Evolutionary conservation across 2,888 invertebrate genomes (phyloP).

Genomic region (Diloba caeruleocephala): DNA sequence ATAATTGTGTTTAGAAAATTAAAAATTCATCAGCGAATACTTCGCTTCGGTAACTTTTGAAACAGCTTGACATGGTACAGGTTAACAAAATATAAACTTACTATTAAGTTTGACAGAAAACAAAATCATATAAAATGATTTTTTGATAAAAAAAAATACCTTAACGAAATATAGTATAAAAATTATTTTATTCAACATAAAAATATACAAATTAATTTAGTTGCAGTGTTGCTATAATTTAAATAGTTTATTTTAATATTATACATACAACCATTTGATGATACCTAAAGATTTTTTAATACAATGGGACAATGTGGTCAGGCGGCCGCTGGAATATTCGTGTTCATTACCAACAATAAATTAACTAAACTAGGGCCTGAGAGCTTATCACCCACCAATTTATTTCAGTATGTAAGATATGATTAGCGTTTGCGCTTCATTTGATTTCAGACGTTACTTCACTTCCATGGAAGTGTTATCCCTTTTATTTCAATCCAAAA

Average conservation of each 20-base stretch:
- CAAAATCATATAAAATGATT: constrained; percentile 55
- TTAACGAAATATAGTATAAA: constrained; percentile 53
- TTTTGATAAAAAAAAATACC: constrained; percentile 41
- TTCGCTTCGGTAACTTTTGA: constrained; percentile 52
- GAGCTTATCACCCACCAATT: neutral
- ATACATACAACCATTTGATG: constrained; percentile 50
- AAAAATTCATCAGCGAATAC: constrained; percentile 38
- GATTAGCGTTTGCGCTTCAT: too few relatives aligned
- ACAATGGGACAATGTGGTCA: constrained; percentile 41
- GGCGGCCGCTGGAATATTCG: constrained; percentile 42
- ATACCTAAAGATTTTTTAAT: constrained; percentile 35
- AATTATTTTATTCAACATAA: constrained; percentile 64
- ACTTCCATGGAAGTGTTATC: too few relatives aligned
- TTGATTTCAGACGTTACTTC: too few relatives aligned
- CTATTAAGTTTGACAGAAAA: constrained; percentile 45
- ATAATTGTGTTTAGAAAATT: constrained; percentile 54
- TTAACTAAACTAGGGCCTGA: constrained; percentile 8
- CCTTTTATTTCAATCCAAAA: too few relatives aligned
- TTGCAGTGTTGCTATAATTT: constrained; percentile 46
- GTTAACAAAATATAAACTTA: constrained; percentile 53
- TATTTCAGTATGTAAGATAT: too few relatives aligned
- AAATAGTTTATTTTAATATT: constrained; percentile 36
- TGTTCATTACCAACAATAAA: constrained; percentile 8
- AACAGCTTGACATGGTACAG: constrained; percentile 26
- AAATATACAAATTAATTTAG: constrained; percentile 57